A percentile compares a stretch with the other conserved stretches of the same genome.
phyloP scores from a whole-genome alignment of 2,113 vertebrate species.

The Mustela lutreola region DNA sequence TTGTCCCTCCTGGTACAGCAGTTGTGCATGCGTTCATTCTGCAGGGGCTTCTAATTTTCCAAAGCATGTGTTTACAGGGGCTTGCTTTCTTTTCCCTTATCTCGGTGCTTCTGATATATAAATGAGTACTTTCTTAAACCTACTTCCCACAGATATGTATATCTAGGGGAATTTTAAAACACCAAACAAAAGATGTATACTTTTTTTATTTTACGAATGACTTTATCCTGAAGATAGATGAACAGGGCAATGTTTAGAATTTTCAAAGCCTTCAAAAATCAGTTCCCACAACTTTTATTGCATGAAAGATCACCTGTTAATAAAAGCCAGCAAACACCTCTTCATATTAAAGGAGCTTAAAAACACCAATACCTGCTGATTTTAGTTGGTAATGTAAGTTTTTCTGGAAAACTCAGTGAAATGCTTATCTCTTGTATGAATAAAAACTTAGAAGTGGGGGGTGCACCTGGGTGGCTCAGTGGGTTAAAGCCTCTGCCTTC shows the following conservation, averaged over 20 bases:
- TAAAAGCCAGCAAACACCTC: neutral
- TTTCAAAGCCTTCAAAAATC: conserved; percentile 2
- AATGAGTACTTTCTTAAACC: neutral
- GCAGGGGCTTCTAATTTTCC: neutral
- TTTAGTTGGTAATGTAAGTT: neutral
- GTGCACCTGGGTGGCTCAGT: too few relatives aligned
- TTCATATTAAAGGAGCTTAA: neutral
- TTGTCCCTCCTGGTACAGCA: neutral
- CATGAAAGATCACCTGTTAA: neutral
- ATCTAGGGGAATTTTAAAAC: neutral
- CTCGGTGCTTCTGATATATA: neutral
- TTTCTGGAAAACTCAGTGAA: neutral
- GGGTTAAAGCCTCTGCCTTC: too few relatives aligned
- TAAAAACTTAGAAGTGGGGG: neutral
- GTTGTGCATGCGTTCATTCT: neutral
- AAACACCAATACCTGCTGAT: neutral
- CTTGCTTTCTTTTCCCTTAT: neutral
- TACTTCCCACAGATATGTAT: neutral
- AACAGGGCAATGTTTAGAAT: neutral
- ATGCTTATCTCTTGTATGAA: neutral
- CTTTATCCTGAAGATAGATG: neutral
- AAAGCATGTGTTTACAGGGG: neutral
- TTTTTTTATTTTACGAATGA: neutral
- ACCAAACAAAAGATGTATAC: neutral
- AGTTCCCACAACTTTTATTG: neutral